Evolutionary conservation across 2,797 vertebrate species (phyloP).

Genomic region (Ctenopoma multispine): DNA sequence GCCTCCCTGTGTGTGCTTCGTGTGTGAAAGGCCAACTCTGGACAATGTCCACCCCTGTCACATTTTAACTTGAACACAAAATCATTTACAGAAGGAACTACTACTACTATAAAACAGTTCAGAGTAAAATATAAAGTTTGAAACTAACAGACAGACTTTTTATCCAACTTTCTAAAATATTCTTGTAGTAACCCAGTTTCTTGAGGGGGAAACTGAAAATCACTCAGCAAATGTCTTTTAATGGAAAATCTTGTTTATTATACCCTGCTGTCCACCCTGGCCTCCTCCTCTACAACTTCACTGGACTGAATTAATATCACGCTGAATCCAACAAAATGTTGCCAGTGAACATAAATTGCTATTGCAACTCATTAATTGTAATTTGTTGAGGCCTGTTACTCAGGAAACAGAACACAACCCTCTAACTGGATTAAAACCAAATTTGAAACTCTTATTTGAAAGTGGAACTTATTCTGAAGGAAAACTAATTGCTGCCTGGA

Average conservation of each 20-base stretch:
- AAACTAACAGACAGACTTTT: not conserved
- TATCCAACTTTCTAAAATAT: no score
- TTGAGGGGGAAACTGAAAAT: not conserved
- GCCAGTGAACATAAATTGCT: conserved; percentile 6
- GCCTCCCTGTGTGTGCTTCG: no score
- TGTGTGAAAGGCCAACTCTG: no score
- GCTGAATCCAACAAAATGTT: not conserved
- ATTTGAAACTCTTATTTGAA: not conserved
- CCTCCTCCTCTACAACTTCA: not conserved
- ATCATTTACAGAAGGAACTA: not conserved
- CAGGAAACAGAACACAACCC: not conserved
- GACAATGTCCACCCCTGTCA: no score
- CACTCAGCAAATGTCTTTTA: not conserved
- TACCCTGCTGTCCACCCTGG: not conserved
- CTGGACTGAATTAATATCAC: not conserved
- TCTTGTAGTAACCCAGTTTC: not conserved
- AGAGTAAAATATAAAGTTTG: not conserved
- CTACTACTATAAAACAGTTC: not conserved
- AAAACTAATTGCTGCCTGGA: not conserved
- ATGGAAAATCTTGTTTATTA: not conserved
- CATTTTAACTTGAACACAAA: not conserved
- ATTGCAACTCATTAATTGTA: conserved; percentile 1
- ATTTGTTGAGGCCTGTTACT: conserved; percentile 7
- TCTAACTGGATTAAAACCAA: conserved; percentile 2
- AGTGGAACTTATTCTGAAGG: not conserved